Evolutionary conservation across 2,888 invertebrate genomes (phyloP), one percentile per base, ranked within the genome.

Genomic region (Agriopis aurantiaria): DNA sequence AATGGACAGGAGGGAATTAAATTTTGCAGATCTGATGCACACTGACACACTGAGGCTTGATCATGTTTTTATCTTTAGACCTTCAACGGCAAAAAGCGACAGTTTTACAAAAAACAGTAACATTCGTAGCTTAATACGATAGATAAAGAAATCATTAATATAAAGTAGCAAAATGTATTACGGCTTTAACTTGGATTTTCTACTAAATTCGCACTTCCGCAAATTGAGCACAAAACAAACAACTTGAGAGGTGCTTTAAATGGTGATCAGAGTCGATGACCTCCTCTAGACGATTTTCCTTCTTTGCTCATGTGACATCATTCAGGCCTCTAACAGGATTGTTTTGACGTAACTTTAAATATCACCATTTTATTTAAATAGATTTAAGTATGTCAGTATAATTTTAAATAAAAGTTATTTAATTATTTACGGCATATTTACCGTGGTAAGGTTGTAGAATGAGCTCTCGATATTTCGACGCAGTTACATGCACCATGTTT

Each of bases 281-380:
- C 87, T 84, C 83, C 83, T 80, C 77, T 81, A 80, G 72, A 63
- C 57, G 61, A 79, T 86, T 87, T 87, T 85, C 87, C 88, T 86
- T 85, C 82, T 85, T 79, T 66, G 81, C 75, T 71, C 72, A 68
- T 75, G 80, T 88, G 88, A 87, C 82, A 84, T 88, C 87, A 87
- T 80, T 33, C 58, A 40, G 6, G 43, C 56, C 68, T 53, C 1
- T 59, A 65, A 48, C 55, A 51, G 43, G 43, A 56, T 49, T 41
- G 57, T 48, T 14, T 58, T n/a, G 40, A 59, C 45, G 14, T 53
- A 14, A 45, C 33, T 52, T 33, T 56, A 41, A 53, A 55, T n/a
- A 6, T 43, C 43, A 41, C 8, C 9, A 43, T 14, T 8, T 12
- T 33, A 17, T 10, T 52, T 9, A 23, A 10, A n/a, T 6, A 48